phyloP scores from a whole-genome alignment of 23 tunicate genomes.

The Trididemnum clinides region DNA sequence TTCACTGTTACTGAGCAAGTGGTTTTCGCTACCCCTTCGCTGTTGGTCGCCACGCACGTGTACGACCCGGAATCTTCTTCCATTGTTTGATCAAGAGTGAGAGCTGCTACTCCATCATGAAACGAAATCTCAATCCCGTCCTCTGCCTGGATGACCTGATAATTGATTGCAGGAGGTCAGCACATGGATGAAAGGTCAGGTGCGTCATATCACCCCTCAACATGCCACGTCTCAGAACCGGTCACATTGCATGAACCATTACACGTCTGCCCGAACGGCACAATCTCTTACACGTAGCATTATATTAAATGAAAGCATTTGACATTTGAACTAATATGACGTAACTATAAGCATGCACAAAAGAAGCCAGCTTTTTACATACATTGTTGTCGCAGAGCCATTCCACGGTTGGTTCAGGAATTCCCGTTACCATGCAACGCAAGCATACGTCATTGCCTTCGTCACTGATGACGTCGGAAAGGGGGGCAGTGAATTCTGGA shows the following conservation, averaged over 20 bases:
- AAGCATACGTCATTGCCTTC: slow-evolving; percentile 78
- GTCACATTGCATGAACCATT: too few species aligned
- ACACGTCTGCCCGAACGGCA: too few species aligned
- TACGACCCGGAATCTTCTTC: slow-evolving; percentile 80
- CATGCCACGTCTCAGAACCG: too few species aligned
- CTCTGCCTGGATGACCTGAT: slow-evolving; percentile 62
- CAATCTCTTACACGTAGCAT: too few species aligned
- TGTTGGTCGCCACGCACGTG: slow-evolving; percentile 74
- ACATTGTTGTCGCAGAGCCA: slow-evolving; percentile 84
- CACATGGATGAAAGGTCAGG: too few species aligned
- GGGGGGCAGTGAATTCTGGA: slow-evolving; percentile 87
- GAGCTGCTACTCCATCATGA: slow-evolving; percentile 74
- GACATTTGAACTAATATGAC: too few species aligned
- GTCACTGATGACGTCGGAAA: slow-evolving; percentile 58
- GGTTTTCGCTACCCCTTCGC: slow-evolving; percentile 70
- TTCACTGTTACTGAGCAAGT: slow-evolving; percentile 68
- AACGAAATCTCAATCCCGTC: slow-evolving; percentile 78
- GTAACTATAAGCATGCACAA: too few species aligned
- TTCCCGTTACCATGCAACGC: slow-evolving; percentile 87
- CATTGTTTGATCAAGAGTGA: slow-evolving; percentile 70
- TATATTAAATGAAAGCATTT: too few species aligned
- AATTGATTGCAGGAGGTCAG: background rate
- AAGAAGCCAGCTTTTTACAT: too few species aligned
- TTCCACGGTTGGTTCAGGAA: slow-evolving; percentile 76
- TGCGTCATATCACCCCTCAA: too few species aligned